Conservation (phyloP, 1,140 invertebrate genomes). For the Lepidurus apus region DNA sequence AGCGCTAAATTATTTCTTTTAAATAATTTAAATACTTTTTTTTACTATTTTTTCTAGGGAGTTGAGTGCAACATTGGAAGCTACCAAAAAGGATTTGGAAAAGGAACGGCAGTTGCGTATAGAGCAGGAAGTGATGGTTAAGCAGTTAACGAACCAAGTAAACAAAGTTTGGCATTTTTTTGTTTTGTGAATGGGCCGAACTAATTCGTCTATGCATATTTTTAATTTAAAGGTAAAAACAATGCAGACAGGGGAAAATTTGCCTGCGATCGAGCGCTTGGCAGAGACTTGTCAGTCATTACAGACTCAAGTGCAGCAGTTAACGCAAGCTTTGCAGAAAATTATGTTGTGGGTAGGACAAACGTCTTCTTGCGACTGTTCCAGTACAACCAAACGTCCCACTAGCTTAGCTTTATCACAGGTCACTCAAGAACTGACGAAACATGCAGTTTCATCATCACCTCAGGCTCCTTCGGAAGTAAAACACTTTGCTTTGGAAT, state of each 20-base stretch:
- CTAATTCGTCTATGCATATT: neutral
- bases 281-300: slow-evolving; percentile 25
- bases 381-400: slow-evolving; percentile 14
- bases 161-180: slow-evolving; percentile 42
- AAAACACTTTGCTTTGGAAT: slow-evolving; percentile 1
- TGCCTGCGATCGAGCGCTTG: neutral
- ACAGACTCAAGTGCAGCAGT: slow-evolving; percentile 25
- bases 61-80: slow-evolving; percentile 70
- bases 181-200: too few species aligned
- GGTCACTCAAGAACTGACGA: neutral
- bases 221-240: slow-evolving; percentile 35
- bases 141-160: slow-evolving; percentile 83
- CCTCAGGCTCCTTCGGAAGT: slow-evolving; percentile 7
- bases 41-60: slow-evolving; percentile 50
- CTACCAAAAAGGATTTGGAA: slow-evolving; percentile 71
- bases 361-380: neutral
- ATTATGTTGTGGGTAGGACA: neutral
- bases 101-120: slow-evolving; percentile 79
- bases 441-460: neutral
- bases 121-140: slow-evolving; percentile 83
- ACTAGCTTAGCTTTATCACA: slow-evolving; percentile 10
- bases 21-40: neutral
- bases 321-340: slow-evolving; percentile 15
- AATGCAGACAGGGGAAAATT: neutral
- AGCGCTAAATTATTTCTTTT: too few species aligned